Evolutionary conservation across 2,888 invertebrate species (phyloP).

Genomic region (Hyppa rectilinea): DNA sequence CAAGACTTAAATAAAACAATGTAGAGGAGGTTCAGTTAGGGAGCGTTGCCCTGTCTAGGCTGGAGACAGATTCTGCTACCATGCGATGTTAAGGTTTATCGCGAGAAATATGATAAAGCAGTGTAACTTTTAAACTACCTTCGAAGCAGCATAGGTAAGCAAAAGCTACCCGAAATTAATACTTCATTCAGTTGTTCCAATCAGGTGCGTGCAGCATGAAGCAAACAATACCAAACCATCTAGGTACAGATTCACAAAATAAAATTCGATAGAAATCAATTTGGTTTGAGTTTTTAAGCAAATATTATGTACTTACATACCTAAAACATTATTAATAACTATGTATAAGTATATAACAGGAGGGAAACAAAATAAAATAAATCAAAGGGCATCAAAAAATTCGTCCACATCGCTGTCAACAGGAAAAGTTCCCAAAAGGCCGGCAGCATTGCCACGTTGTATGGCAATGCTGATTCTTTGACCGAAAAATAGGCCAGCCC

Average conservation of each 20-base stretch:
- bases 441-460: too few species aligned
- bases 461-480: too few species aligned
- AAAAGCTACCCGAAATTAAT: not conserved
- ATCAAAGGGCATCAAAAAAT: too few species aligned
- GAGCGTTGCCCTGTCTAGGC: conserved; percentile 32
- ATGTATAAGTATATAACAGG: too few species aligned
- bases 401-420: too few species aligned
- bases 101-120: not conserved
- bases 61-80: not conserved
- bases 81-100: not conserved
- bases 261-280: conserved; percentile 7
- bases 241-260: conserved; percentile 5
- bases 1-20: conserved; percentile 29
- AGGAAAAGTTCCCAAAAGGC: too few species aligned
- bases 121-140: too few species aligned
- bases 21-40: conserved; percentile 3
- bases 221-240: not conserved
- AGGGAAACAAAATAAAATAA: too few species aligned
- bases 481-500: too few species aligned
- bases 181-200: not conserved
- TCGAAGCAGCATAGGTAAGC: not conserved
- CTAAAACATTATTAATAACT: too few species aligned
- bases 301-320: not conserved
- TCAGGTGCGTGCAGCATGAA: conserved; percentile 1
- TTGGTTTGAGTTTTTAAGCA: not conserved